phyloP scores from a whole-genome alignment of 2,113 vertebrate species.

The Myrmophylax atrothorax region DNA sequence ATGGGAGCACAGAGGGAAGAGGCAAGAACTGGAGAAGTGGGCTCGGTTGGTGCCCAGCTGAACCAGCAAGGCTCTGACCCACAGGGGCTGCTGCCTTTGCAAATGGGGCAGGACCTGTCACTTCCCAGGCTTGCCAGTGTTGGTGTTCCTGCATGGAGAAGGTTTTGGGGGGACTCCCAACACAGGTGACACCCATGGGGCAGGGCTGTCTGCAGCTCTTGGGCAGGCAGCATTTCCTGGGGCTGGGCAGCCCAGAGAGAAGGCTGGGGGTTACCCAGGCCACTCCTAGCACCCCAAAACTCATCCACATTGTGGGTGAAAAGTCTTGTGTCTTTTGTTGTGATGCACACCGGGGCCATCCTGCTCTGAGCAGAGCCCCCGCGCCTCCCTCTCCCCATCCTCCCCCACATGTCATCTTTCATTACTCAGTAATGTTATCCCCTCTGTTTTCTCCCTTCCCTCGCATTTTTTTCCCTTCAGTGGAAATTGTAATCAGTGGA shows the following conservation, averaged over 20 bases:
- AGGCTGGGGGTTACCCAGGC: not conserved
- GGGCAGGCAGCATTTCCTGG: not conserved
- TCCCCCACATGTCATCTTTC: not conserved
- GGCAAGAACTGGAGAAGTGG: not conserved
- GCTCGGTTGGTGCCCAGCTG: not conserved
- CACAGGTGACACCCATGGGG: fast-evolving
- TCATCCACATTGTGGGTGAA: fast-evolving
- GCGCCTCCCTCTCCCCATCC: not conserved
- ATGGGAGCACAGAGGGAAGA: not conserved
- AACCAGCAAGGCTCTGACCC: fast-evolving
- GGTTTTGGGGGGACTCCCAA: not conserved
- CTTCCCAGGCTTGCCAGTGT: not conserved
- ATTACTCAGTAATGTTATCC: not conserved
- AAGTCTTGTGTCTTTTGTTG: not conserved
- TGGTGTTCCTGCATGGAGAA: not conserved
- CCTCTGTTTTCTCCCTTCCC: not conserved
- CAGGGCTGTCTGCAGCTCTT: not conserved
- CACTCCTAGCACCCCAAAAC: not conserved
- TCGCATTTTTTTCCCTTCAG: not conserved
- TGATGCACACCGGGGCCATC: not conserved
- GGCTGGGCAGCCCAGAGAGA: not conserved
- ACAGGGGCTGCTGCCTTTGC: not conserved
- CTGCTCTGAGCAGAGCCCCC: not conserved
- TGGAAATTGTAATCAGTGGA: constrained; percentile 52
- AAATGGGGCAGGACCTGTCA: fast-evolving